Conservation (phyloP, 37 sponge, comb jelly and placozoan genomes). For the Eunapius fragilis region DNA sequence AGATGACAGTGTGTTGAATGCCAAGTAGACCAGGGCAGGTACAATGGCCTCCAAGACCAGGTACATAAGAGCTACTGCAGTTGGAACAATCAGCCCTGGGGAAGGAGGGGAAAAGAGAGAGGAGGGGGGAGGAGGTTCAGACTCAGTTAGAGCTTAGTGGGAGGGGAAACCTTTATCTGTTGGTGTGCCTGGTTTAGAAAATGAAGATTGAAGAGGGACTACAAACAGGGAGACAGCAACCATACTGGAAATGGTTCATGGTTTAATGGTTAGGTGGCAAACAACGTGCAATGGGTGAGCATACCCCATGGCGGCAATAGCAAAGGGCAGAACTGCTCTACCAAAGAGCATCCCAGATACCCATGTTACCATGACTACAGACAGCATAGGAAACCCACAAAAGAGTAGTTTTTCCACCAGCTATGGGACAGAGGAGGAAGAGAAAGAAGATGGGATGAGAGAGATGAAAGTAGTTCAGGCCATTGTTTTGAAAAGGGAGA, state of each 20-base stretch:
- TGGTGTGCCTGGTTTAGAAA: constrained; percentile 57
- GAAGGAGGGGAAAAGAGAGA: no score
- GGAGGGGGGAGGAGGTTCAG: no score
- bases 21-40: neutral
- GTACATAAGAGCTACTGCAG: constrained; percentile 33
- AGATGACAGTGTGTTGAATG: neutral
- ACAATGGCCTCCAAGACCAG: constrained; percentile 19
- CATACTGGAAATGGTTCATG: constrained; percentile 16
- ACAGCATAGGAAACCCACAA: constrained; percentile 35
- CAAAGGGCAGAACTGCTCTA: constrained; percentile 30
- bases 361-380: constrained; percentile 69
- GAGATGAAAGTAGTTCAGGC: neutral
- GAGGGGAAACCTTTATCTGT: constrained; percentile 37
- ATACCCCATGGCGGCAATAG: constrained; percentile 55
- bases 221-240: constrained; percentile 54
- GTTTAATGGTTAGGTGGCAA: neutral
- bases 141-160: no score
- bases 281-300: neutral
- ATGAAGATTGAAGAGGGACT: constrained; percentile 68
- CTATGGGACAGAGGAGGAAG: neutral
- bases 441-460: neutral
- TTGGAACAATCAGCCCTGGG: neutral
- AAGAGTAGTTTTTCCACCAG: constrained; percentile 31
- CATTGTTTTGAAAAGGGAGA: constrained; percentile 2
- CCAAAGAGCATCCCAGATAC: constrained; percentile 68